Conservation (phyloP, 2,113 vertebrate species). For the Greenwoodochromis staneri region DNA sequence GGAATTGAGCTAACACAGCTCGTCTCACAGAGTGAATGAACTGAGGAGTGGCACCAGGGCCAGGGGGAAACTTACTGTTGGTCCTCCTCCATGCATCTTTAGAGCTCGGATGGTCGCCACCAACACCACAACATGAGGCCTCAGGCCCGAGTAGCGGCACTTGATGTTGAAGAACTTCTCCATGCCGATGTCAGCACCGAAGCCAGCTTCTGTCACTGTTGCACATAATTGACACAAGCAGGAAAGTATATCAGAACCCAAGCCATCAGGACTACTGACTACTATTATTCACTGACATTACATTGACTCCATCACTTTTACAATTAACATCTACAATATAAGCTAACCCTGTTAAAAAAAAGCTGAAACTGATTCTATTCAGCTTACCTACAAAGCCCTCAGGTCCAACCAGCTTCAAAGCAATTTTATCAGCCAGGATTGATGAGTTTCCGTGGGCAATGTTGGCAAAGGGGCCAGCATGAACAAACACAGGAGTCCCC, state of each 20-base stretch:
- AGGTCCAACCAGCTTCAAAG: conserved; percentile 91
- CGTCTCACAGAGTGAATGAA: neutral
- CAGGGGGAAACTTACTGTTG: conserved; percentile 73
- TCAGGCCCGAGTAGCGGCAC: conserved; percentile 88
- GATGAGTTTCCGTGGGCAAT: conserved; percentile 99
- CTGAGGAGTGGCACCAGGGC: neutral
- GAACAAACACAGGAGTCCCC: conserved; percentile 96
- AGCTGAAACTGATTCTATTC: accelerated
- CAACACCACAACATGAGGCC: conserved; percentile 90
- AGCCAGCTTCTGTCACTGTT: conserved; percentile 95
- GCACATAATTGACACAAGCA: neutral
- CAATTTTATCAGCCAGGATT: conserved; percentile 93
- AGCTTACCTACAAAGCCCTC: conserved; percentile 90
- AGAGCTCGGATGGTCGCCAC: conserved; percentile 92
- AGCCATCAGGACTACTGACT: neutral
- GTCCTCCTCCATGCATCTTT: conserved; percentile 98
- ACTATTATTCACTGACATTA: neutral
- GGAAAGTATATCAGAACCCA: neutral
- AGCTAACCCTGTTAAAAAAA: neutral
- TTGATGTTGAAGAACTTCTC: conserved; percentile 99
- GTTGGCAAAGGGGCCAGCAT: conserved; percentile 96
- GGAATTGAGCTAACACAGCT: neutral
- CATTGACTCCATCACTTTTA: neutral
- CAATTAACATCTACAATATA: neutral
- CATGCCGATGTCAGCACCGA: conserved; percentile 98